Evolutionary conservation across 2,888 invertebrate genomes (phyloP).

Genomic region (Acrobeloides nanus): DNA sequence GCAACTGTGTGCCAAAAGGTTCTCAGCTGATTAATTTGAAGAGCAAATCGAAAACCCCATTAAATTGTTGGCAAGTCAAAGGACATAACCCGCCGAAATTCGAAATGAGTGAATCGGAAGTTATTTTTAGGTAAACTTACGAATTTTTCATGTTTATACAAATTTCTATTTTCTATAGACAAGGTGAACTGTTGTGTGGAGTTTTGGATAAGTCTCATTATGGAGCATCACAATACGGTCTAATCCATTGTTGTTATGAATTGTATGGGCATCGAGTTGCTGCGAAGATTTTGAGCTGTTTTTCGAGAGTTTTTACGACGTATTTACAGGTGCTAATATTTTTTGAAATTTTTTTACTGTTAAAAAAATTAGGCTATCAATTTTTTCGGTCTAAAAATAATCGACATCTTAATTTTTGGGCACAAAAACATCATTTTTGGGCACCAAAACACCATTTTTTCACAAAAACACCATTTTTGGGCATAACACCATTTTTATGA

Average conservation of each 20-base stretch:
- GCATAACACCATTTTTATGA: too few relatives aligned
- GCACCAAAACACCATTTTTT: too few relatives aligned
- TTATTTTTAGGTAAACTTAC: constrained; percentile 60
- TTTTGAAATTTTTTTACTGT: not conserved
- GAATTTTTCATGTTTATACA: not conserved
- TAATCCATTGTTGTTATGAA: constrained; percentile 90
- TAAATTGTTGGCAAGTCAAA: constrained; percentile 54
- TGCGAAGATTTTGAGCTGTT: constrained; percentile 73
- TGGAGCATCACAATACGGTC: constrained; percentile 85
- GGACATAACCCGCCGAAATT: constrained; percentile 26
- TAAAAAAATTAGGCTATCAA: too few relatives aligned
- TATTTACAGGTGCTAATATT: constrained; percentile 82
- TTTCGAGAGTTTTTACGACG: constrained; percentile 82
- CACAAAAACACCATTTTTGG: too few relatives aligned
- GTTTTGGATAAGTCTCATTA: constrained; percentile 92
- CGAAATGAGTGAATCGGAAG: constrained; percentile 79
- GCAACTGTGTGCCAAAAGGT: constrained; percentile 73
- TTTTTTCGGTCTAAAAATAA: too few relatives aligned
- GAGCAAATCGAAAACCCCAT: constrained; percentile 68
- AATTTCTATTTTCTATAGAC: constrained; percentile 60
- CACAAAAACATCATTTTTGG: too few relatives aligned
- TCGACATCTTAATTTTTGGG: too few relatives aligned
- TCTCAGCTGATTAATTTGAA: constrained; percentile 66
- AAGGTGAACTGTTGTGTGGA: constrained; percentile 77
- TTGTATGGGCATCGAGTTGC: constrained; percentile 83